Base-by-base conservation (phyloP, 2,797 vertebrate genomes). In the Vireo griseus region DNA sequence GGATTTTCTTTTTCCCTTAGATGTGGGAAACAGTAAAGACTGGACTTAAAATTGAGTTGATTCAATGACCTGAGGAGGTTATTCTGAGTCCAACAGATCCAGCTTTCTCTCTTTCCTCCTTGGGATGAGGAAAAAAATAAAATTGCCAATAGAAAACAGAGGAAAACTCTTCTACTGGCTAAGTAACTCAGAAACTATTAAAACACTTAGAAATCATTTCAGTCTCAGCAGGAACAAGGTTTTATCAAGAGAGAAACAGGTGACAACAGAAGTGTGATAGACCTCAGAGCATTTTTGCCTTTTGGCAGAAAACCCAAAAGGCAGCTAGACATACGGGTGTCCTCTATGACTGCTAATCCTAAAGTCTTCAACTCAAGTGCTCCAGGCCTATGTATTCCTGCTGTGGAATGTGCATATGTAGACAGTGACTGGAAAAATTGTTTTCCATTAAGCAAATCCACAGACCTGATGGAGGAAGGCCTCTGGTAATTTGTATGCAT, bases 401-500 rank as follows among this genome's bases (percentile, higher is more conserved):
- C 88, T 91, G 88, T 93, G 95, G 94, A 96, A 96, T 90, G 95
- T 55, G 74, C 90, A 50, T 61, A 68, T 89, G 82, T 62, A 96
- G 95, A 95, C 80, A 93, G 73, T 74, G 85, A 91, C 88, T 95
- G 78, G 94, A 94, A 95, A 95, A 94, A 95, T 95, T 95, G 90
- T 94, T 93, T 94, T 96, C 93, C 94, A 96, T 91, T 94, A 96
- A 94, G 72, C 72, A 90, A 95, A 92, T 94, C 88, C 79, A 96
- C 81, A 96, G 92, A 96, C 82, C 84, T 94, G 94, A 94, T 55
- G 90, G 88, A 97, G 95, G 94, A 97, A 95, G 91, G 94, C 79
- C 94, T 95, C 93, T 24, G 42, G 94, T 97, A 96, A 95, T 96
- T 95, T 96, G 94, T 97, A 92, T 95, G 97, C 96, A 95, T 94